Evolutionary conservation across 2,888 invertebrate species (phyloP).

Genomic region (Sipha maydis): DNA sequence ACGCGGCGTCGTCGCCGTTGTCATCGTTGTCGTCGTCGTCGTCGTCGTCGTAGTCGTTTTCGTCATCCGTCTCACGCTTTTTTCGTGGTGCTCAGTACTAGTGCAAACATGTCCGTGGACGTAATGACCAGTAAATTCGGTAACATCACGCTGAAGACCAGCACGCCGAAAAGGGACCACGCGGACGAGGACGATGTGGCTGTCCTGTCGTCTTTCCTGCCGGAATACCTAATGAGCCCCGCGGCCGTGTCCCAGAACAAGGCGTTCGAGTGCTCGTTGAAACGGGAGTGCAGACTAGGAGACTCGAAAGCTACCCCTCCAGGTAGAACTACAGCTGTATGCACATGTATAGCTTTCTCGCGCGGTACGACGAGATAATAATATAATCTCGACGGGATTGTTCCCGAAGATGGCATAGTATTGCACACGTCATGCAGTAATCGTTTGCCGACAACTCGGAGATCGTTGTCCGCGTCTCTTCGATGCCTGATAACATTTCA

Average conservation of each 20-base stretch:
- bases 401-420: too few species aligned
- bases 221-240: constrained; percentile 75
- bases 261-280: constrained; percentile 79
- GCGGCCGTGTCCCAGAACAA: constrained; percentile 69
- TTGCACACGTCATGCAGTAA: too few species aligned
- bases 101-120: constrained; percentile 75
- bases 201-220: constrained; percentile 85
- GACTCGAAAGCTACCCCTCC: constrained; percentile 81
- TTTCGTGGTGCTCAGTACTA: background rate
- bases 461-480: too few species aligned
- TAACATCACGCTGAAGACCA: constrained; percentile 63
- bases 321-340: constrained; percentile 71
- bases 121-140: constrained; percentile 80
- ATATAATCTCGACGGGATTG: too few species aligned
- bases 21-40: background rate
- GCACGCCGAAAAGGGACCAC: constrained; percentile 30
- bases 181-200: constrained; percentile 84
- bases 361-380: background rate
- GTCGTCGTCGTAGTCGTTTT: background rate
- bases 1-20: background rate
- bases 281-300: constrained; percentile 79
- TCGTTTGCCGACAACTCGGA: too few species aligned
- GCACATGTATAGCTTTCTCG: too few species aligned
- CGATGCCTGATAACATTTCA: too few species aligned
- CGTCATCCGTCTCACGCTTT: background rate